Evolutionary conservation across 64 coral and sea anemone genomes (phyloP).

Genomic region (Stichodactyla mertensii): DNA sequence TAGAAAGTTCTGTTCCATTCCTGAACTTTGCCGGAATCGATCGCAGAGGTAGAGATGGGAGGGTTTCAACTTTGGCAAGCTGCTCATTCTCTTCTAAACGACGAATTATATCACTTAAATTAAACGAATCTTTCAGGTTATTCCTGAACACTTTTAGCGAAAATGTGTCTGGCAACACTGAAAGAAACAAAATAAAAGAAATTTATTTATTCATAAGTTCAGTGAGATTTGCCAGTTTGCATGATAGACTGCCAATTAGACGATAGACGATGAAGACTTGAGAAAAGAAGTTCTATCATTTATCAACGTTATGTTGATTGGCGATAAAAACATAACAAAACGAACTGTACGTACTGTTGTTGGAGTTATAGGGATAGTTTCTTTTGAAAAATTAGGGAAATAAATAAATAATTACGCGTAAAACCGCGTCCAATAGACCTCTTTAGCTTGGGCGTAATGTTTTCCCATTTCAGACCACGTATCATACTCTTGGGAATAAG

Average conservation of each 20-base stretch:
- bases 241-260: not conserved
- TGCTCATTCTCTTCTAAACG: constrained; percentile 10
- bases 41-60: constrained; percentile 49
- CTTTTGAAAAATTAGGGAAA: too few relatives aligned
- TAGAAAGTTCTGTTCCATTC: not conserved
- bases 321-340: not conserved
- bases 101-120: not conserved
- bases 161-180: not conserved
- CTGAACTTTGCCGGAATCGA: constrained; percentile 1
- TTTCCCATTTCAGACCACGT: too few relatives aligned
- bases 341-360: not conserved
- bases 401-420: too few relatives aligned
- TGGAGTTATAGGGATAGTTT: too few relatives aligned
- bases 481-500: too few relatives aligned
- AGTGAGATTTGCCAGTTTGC: not conserved
- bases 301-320: not conserved
- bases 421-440: too few relatives aligned
- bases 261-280: not conserved
- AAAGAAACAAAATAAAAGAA: not conserved
- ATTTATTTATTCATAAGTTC: not conserved
- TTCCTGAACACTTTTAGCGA: not conserved
- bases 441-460: too few relatives aligned
- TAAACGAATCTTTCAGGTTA: not conserved
- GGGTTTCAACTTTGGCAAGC: constrained; percentile 44
- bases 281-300: not conserved